Conservation (phyloP, 2,113 vertebrate species). For the Lophius piscatorius region DNA sequence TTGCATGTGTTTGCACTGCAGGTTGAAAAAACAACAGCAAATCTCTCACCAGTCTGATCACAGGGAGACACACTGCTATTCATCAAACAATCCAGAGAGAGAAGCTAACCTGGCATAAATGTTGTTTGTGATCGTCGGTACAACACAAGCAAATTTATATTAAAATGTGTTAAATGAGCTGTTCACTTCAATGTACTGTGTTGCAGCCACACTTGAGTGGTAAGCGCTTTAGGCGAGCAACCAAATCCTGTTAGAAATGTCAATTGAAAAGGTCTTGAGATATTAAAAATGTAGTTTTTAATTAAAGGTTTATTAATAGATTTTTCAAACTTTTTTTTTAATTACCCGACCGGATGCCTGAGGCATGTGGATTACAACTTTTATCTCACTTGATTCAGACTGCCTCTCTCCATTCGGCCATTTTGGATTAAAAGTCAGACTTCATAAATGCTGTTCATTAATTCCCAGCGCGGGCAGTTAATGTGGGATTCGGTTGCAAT, state of each 20-base stretch:
- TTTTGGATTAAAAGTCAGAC: slow-evolving; percentile 80
- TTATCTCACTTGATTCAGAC: slow-evolving; percentile 79
- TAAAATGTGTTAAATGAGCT: slow-evolving; percentile 62
- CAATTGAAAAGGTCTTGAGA: slow-evolving; percentile 82
- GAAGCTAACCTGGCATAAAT: background rate
- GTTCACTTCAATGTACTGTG: slow-evolving; percentile 60
- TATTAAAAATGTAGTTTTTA: slow-evolving; percentile 85
- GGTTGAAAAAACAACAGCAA: background rate
- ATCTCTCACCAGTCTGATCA: background rate
- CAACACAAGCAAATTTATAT: slow-evolving; percentile 33
- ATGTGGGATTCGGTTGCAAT: slow-evolving; percentile 67
- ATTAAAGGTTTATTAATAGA: slow-evolving; percentile 85
- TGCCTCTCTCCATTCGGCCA: slow-evolving; percentile 72
- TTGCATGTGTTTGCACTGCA: background rate
- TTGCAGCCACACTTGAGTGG: slow-evolving; percentile 58
- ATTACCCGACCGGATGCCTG: slow-evolving; percentile 79
- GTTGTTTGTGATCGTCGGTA: slow-evolving; percentile 47
- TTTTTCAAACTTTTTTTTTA: slow-evolving; percentile 80
- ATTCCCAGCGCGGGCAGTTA: slow-evolving; percentile 72
- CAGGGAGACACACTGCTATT: background rate
- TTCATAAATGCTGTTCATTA: slow-evolving; percentile 79
- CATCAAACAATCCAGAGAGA: background rate
- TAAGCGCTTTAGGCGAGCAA: slow-evolving; percentile 77
- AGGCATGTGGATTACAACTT: slow-evolving; percentile 80
- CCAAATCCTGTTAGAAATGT: slow-evolving; percentile 80